phyloP scores from a whole-genome alignment of 2,888 invertebrate species.

The Drosophila ezoana region DNA sequence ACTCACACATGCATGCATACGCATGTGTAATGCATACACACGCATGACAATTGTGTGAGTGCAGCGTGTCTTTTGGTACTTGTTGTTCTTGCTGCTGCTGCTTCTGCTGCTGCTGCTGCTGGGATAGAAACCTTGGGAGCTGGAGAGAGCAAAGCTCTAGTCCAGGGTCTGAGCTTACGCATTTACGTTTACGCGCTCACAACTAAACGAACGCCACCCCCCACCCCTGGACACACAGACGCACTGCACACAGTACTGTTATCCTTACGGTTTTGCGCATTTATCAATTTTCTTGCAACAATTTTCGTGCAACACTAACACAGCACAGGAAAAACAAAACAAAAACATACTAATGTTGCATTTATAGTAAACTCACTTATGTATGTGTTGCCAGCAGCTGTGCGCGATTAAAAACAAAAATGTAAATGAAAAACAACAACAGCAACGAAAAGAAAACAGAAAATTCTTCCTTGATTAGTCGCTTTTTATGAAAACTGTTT shows the following conservation, averaged over 20 bases:
- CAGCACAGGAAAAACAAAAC: conserved; percentile 31
- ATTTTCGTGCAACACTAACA: conserved; percentile 35
- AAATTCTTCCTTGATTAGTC: conserved; percentile 30
- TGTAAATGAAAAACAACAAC: conserved; percentile 26
- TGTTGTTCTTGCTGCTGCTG: conserved; percentile 20
- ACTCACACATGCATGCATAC: conserved; percentile 10
- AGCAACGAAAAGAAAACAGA: conserved; percentile 42
- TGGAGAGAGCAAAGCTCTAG: conserved; percentile 45
- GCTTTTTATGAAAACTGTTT: conserved; percentile 41
- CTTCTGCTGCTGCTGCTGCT: conserved; percentile 15
- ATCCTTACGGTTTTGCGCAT: conserved; percentile 53
- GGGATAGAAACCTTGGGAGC: conserved; percentile 46
- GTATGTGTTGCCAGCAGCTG: conserved; percentile 55
- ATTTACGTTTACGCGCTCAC: conserved; percentile 65
- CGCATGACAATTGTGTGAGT: conserved; percentile 18
- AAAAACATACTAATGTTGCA: conserved; percentile 16
- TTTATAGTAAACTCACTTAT: conserved; percentile 47
- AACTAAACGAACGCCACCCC: conserved; percentile 11
- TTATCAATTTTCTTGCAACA: conserved; percentile 47
- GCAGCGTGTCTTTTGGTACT: conserved; percentile 29
- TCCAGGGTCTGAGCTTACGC: conserved; percentile 67
- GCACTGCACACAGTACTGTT: conserved; percentile 25
- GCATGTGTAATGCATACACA: conserved; percentile 10
- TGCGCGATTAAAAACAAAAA: conserved; percentile 59
- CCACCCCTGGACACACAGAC: conserved; percentile 2